Evolutionary conservation across 2,113 vertebrate genomes (phyloP), one percentile per base, ranked within the genome.

Genomic region (Anser cygnoides): DNA sequence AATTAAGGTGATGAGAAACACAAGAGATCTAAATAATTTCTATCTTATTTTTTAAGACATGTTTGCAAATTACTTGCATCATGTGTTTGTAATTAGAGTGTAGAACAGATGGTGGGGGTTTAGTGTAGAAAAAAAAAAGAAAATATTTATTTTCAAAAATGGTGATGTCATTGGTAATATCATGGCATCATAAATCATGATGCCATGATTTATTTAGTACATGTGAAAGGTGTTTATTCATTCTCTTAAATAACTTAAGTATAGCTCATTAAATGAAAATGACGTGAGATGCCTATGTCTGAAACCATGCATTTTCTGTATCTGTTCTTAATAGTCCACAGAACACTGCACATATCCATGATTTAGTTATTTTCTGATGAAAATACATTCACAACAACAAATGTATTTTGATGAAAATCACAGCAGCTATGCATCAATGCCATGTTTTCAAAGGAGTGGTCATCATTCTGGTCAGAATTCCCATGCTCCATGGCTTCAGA

Each of bases 101-200:
- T 43, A 77, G 81, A 86, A 77, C 94, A 95, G 94, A 93, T 93
- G 92, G 94, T n/a, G 67, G 58, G 65, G 66, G 41, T 39, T 74
- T 86, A 77, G 62, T 63, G 80, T 89, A 78, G 68, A 91, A 86
- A 92, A 84, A 84, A 65, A 71, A 46, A 84, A 77, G 63, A 80
- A 87, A 83, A 82, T 92, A 87, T 88, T 87, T 88, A 77, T 92
- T 83, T 77, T 88, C 43, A 88, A 83, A 92, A 92, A 19, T 54
- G 35, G 18, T 55, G 18, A 54, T 66, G 84, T 37, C 44, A 39
- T 22, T 22, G 49, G 21, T 49, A 22, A 49, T 49, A 20, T 22
- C 49, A 49, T 49, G 46, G 46, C 46, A 49, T 49, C 46, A 21
- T 49, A 49, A 49, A 49, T 49, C 46, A 49, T 11, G 46, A 49